Conservation (phyloP, 1,140 invertebrate species). For the Mactra quadrangularis region DNA sequence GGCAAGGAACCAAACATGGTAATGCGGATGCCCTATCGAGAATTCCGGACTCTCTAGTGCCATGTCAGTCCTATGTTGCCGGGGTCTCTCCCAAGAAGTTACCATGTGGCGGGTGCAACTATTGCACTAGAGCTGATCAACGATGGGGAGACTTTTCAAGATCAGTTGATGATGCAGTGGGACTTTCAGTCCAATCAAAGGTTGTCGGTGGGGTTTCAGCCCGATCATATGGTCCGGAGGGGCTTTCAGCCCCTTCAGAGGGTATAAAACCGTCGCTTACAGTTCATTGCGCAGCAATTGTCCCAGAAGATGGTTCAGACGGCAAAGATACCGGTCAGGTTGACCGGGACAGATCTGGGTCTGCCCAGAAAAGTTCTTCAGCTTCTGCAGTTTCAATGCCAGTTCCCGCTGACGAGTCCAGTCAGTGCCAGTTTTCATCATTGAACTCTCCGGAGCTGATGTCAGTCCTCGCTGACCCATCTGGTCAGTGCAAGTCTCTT, state of each 20-base stretch:
- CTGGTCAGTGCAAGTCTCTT: too few relatives aligned
- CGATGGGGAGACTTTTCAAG: background rate
- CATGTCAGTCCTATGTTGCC: background rate
- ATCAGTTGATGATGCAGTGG: background rate
- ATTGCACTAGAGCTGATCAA: background rate
- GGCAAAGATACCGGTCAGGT: background rate
- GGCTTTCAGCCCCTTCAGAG: background rate
- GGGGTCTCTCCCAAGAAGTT: constrained; percentile 14
- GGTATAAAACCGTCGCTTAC: background rate
- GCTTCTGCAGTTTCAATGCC: too few relatives aligned
- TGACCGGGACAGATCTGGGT: too few relatives aligned
- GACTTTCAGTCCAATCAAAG: background rate
- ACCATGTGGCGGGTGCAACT: constrained; percentile 13
- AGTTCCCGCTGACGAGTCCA: too few relatives aligned
- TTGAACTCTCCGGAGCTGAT: background rate
- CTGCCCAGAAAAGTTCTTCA: too few relatives aligned
- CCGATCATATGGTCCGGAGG: background rate
- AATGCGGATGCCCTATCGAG: constrained; percentile 65
- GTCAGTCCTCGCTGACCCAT: background rate
- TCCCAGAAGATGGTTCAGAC: background rate
- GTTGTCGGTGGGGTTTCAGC: background rate
- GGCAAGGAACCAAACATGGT: constrained; percentile 71
- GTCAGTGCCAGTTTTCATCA: too few relatives aligned
- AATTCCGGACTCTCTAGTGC: background rate
- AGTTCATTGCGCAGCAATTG: background rate